Percentiles rank a stretch among this genome's conserved stretches.
Evolutionary conservation across 2,888 invertebrate genomes (phyloP).

Genomic region (Adela reaumurella): DNA sequence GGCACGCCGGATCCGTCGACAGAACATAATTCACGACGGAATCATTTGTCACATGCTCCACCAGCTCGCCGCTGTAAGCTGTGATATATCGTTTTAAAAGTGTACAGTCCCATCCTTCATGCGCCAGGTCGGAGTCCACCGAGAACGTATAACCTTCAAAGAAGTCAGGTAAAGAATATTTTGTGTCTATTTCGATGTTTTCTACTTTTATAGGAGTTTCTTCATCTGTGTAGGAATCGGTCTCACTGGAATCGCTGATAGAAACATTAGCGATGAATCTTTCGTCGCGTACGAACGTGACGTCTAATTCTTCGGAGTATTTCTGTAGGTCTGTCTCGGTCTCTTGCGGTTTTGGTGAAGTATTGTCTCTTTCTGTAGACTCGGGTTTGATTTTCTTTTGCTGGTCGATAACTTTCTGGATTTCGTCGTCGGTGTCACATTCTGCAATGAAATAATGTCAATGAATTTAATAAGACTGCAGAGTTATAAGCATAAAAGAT

Average conservation of each 20-base stretch:
- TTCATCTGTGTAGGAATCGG: not conserved
- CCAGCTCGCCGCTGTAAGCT: constrained; percentile 59
- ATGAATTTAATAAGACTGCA: no score
- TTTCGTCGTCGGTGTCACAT: constrained; percentile 62
- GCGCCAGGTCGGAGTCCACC: constrained; percentile 20
- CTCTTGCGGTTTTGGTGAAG: constrained; percentile 13
- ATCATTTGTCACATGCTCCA: constrained; percentile 19
- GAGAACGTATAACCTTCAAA: constrained; percentile 48
- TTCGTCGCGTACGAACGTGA: constrained; percentile 20
- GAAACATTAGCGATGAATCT: constrained; percentile 14
- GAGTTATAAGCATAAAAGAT: no score
- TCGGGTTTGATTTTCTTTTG: constrained; percentile 12
- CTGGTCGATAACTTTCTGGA: constrained; percentile 38
- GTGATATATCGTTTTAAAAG: constrained; percentile 47
- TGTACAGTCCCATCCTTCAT: constrained; percentile 24
- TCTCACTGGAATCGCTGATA: constrained; percentile 2
- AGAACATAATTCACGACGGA: constrained; percentile 18
- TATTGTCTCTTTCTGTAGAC: constrained; percentile 11
- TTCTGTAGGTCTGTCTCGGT: not conserved
- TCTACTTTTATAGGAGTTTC: no score
- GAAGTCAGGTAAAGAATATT: constrained; percentile 31
- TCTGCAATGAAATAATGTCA: constrained; percentile 23
- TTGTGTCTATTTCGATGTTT: not conserved
- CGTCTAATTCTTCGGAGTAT: constrained; percentile 8
- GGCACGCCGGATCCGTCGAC: constrained; percentile 17